Percentiles rank a stretch among this genome's conserved stretches.
Evolutionary conservation across 53 echinoderm and acorn worm genomes (phyloP).

Genomic region (Zoroaster sp.): DNA sequence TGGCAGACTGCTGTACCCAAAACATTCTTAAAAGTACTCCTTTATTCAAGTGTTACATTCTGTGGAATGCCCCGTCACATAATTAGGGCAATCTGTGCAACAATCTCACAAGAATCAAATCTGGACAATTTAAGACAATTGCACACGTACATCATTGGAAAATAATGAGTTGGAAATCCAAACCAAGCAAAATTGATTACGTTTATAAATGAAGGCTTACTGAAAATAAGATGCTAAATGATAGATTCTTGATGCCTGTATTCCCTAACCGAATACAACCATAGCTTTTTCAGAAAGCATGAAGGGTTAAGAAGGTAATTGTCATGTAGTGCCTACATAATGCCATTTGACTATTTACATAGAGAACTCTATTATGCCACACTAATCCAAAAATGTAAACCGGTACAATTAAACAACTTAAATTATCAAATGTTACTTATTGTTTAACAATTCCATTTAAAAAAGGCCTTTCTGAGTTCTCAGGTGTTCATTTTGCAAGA

Average conservation of each 20-base stretch:
- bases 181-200: neutral
- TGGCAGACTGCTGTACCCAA: neutral
- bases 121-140: neutral
- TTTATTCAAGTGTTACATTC: neutral
- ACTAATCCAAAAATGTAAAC: neutral
- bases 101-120: neutral
- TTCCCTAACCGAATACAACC: neutral
- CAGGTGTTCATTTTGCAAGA: too few relatives aligned
- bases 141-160: conserved; percentile 20
- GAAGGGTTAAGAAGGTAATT: neutral
- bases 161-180: neutral
- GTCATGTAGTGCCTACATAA: neutral
- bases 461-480: neutral
- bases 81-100: neutral
- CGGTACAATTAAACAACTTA: neutral
- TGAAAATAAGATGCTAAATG: too few relatives aligned
- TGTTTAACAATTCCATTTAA: neutral
- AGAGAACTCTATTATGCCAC: neutral
- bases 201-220: neutral
- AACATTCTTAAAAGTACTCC: neutral
- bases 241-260: too few relatives aligned
- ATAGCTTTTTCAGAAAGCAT: neutral
- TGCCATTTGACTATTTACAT: neutral
- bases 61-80: neutral
- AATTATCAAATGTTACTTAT: neutral